Evolutionary conservation across 2,113 vertebrate species (phyloP).

Genomic region (Limanda limanda): DNA sequence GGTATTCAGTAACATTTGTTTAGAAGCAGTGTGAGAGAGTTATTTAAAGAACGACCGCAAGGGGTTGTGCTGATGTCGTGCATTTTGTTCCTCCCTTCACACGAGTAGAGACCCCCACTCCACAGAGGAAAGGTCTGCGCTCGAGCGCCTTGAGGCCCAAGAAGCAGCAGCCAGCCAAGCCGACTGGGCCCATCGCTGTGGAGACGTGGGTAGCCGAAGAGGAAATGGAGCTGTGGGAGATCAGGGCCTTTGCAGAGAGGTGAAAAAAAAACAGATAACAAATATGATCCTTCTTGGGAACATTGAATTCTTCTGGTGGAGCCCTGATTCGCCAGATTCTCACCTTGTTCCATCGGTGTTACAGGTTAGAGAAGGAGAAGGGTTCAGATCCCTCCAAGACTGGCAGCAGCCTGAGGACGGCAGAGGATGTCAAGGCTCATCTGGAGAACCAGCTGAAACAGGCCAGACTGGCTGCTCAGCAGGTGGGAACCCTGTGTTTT

Average conservation of each 20-base stretch:
- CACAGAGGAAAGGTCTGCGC: conserved; percentile 85
- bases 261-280: conserved; percentile 60
- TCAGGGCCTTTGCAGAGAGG: conserved; percentile 97
- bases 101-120: conserved; percentile 92
- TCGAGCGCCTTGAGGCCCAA: conserved; percentile 96
- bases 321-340: neutral
- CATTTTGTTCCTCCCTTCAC: neutral
- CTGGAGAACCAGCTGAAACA: conserved; percentile 91
- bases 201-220: conserved; percentile 98
- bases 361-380: conserved; percentile 97
- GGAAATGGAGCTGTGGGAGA: conserved; percentile 98
- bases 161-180: conserved; percentile 95
- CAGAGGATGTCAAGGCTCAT: conserved; percentile 88
- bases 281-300: neutral
- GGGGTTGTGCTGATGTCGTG: neutral
- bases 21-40: neutral
- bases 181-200: conserved; percentile 93
- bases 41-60: neutral
- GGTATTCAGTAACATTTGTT: conserved; percentile 76
- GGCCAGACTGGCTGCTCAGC: conserved; percentile 88
- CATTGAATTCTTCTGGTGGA: neutral
- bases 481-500: conserved; percentile 77
- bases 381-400: conserved; percentile 90
- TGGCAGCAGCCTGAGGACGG: conserved; percentile 86
- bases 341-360: conserved; percentile 12